These are phyloP conservation scores for Misgurnus anguillicaudatus DNA, from an alignment of 2,113 vertebrate genomes.

Conservation along the genomic window DNA sequence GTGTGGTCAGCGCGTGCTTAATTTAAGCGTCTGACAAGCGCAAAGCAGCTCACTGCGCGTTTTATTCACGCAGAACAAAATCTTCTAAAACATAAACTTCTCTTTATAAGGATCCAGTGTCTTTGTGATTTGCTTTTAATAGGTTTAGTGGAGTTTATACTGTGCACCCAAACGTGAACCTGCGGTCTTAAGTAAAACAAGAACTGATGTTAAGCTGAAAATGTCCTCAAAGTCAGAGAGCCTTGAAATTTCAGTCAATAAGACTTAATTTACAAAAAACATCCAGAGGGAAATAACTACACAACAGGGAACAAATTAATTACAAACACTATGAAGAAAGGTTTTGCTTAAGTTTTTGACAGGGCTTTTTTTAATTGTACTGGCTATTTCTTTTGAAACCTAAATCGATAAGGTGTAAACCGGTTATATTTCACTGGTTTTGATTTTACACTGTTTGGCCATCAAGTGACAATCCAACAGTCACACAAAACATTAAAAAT, in stretches of 20 bases:
- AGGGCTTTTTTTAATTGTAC: neutral
- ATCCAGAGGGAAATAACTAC: conserved; percentile 33
- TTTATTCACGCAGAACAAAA: too few species aligned
- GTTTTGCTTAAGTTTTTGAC: neutral
- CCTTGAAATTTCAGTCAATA: conserved; percentile 39
- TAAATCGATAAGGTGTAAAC: neutral
- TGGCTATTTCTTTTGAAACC: neutral
- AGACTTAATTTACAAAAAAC: conserved; percentile 37
- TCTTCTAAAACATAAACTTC: neutral
- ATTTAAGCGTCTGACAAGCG: too few species aligned
- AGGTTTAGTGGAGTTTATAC: neutral
- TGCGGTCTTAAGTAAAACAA: conserved; percentile 20
- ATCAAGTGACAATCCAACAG: neutral
- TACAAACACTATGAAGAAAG: conserved; percentile 20
- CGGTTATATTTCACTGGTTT: too few species aligned
- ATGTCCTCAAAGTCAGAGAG: conserved; percentile 36
- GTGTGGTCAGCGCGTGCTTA: too few species aligned
- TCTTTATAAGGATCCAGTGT: neutral
- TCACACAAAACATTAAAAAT: too few species aligned
- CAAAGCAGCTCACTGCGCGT: too few species aligned
- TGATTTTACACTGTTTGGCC: too few species aligned
- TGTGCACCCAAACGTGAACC: conserved; percentile 22
- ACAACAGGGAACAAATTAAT: conserved; percentile 43
- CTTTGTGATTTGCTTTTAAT: conserved; percentile 1
- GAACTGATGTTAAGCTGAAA: conserved; percentile 2